phyloP scores from a whole-genome alignment of 2,797 vertebrate genomes.

The Avahi laniger region DNA sequence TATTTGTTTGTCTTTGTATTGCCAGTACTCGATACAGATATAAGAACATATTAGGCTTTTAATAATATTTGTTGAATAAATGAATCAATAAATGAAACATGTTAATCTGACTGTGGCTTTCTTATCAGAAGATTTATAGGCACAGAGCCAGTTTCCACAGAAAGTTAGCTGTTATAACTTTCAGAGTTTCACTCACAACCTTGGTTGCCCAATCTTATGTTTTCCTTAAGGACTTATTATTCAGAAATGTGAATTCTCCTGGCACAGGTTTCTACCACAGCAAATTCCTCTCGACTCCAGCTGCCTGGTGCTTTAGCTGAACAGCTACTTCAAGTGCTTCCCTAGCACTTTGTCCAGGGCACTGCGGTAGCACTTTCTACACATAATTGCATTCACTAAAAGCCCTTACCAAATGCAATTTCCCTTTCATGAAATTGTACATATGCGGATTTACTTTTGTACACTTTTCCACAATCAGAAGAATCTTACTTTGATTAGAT shows the following conservation, averaged over 20 bases:
- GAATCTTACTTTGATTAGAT: constrained; percentile 71
- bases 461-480: constrained; percentile 59
- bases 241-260: constrained; percentile 45
- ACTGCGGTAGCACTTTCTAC: constrained; percentile 32
- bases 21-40: background rate
- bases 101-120: constrained; percentile 43
- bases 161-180: constrained; percentile 34
- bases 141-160: background rate
- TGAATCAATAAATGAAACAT: constrained; percentile 37
- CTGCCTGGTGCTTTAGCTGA: constrained; percentile 38
- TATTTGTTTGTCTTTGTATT: background rate
- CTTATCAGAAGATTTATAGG: constrained; percentile 37
- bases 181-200: background rate
- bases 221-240: background rate
- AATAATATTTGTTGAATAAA: constrained; percentile 50
- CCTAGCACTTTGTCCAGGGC: constrained; percentile 53
- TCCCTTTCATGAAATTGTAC: constrained; percentile 58
- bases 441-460: constrained; percentile 61
- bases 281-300: constrained; percentile 45
- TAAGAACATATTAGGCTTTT: background rate
- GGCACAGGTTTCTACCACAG: background rate
- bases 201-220: background rate
- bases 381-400: constrained; percentile 61
- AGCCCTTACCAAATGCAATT: constrained; percentile 39
- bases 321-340: constrained; percentile 58